Percentiles rank a stretch among this genome's conserved stretches.
Evolutionary conservation across 2,888 invertebrate species (phyloP).

Genomic region (Microplitis deprimator): DNA sequence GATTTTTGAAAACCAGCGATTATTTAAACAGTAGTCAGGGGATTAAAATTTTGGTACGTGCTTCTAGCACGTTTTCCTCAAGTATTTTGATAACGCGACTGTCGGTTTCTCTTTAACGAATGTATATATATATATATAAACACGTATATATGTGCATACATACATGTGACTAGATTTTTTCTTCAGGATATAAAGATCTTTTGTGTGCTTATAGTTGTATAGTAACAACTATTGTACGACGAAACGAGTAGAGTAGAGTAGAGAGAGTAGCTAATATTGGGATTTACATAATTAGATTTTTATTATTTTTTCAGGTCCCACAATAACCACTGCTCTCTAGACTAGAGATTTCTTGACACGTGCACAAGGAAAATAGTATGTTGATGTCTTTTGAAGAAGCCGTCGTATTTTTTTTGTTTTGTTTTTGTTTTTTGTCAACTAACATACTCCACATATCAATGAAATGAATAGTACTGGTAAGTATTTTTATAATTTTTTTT

Average conservation of each 20-base stretch:
- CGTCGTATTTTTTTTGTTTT: conserved; percentile 12
- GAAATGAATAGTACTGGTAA: background rate
- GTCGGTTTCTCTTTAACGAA: conserved; percentile 35
- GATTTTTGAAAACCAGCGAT: conserved; percentile 14
- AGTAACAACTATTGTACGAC: conserved; percentile 48
- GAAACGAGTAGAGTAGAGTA: conserved; percentile 48
- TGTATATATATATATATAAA: conserved; percentile 24
- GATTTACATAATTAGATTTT: conserved; percentile 69
- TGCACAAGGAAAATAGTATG: conserved; percentile 58
- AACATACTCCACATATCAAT: conserved; percentile 9
- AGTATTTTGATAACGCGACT: conserved; percentile 67
- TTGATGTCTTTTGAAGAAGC: conserved; percentile 30
- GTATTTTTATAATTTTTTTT: background rate
- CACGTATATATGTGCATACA: background rate
- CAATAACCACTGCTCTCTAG: conserved; percentile 8
- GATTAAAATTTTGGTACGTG: conserved; percentile 52
- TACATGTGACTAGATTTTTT: conserved; percentile 11
- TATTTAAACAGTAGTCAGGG: conserved; percentile 20
- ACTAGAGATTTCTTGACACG: conserved; percentile 58
- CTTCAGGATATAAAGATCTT: background rate
- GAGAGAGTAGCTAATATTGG: conserved; percentile 57
- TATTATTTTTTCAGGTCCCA: conserved; percentile 58
- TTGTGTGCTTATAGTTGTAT: background rate
- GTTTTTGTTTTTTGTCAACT: background rate
- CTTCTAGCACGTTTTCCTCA: conserved; percentile 58